phyloP scores from a whole-genome alignment of 2,797 vertebrate species.

The Podargus strigoides region DNA sequence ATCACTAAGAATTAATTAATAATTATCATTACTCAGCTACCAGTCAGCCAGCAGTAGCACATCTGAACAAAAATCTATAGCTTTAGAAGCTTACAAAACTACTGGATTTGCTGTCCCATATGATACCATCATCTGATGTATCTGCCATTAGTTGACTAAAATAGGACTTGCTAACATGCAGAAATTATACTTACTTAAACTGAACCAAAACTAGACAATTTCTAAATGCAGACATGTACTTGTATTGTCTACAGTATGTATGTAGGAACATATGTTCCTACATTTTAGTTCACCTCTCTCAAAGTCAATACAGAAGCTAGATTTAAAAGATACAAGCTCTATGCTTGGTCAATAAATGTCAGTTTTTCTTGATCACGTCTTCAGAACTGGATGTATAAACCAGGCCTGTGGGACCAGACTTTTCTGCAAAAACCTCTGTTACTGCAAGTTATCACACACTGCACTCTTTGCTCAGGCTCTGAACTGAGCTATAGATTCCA shows the following conservation, averaged over 20 bases:
- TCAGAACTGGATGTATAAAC: not conserved
- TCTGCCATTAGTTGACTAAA: not conserved
- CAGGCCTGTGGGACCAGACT: not conserved
- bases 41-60: not conserved
- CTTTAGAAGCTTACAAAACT: not conserved
- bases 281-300: not conserved
- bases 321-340: not conserved
- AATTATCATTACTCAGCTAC: not conserved
- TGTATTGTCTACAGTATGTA: not conserved
- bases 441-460: not conserved
- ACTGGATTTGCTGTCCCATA: not conserved
- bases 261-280: not conserved
- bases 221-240: not conserved
- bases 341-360: not conserved
- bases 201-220: not conserved
- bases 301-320: not conserved
- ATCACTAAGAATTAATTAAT: not conserved
- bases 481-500: not conserved
- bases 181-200: not conserved
- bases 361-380: not conserved
- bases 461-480: not conserved
- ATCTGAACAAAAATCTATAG: not conserved
- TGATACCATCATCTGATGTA: not conserved
- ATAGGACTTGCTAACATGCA: not conserved
- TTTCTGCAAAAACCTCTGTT: not conserved